A percentile compares a stretch with the other conserved stretches of the same genome.
These are phyloP conservation scores for Amphipoea lucens DNA, from an alignment of 2,888 invertebrate species.

Conservation along the genomic window DNA sequence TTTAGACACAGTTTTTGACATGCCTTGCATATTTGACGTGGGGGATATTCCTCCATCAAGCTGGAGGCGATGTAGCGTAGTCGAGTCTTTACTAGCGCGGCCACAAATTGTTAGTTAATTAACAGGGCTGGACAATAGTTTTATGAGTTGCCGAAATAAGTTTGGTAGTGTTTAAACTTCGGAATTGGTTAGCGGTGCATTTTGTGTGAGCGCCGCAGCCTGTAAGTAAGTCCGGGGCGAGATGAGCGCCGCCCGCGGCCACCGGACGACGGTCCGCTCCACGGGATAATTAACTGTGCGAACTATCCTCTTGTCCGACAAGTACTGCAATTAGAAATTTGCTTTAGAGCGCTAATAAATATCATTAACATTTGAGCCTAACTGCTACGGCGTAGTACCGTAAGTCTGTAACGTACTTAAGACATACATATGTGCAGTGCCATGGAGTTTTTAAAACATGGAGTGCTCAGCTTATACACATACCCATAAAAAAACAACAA, in stretches of 20 bases:
- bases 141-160: constrained; percentile 88
- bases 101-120: constrained; percentile 73
- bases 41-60: not conserved
- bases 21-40: not conserved
- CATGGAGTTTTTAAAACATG: constrained; percentile 13
- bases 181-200: constrained; percentile 87
- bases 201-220: constrained; percentile 75
- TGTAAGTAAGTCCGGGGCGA: constrained; percentile 70
- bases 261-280: constrained; percentile 71
- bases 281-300: constrained; percentile 88
- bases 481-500: not conserved
- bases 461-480: not conserved
- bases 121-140: constrained; percentile 83
- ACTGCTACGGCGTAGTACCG: constrained; percentile 1
- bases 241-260: constrained; percentile 80
- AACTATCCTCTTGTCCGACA: constrained; percentile 83
- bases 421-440: not conserved
- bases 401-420: not conserved
- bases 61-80: constrained; percentile 23
- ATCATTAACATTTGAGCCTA: constrained; percentile 74
- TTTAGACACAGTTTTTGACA: not conserved
- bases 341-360: constrained; percentile 83
- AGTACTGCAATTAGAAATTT: constrained; percentile 84
- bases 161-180: constrained; percentile 86
- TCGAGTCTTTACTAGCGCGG: constrained; percentile 26